phyloP scores from a whole-genome alignment of 1,140 invertebrate species.

The Dysdera silvatica region DNA sequence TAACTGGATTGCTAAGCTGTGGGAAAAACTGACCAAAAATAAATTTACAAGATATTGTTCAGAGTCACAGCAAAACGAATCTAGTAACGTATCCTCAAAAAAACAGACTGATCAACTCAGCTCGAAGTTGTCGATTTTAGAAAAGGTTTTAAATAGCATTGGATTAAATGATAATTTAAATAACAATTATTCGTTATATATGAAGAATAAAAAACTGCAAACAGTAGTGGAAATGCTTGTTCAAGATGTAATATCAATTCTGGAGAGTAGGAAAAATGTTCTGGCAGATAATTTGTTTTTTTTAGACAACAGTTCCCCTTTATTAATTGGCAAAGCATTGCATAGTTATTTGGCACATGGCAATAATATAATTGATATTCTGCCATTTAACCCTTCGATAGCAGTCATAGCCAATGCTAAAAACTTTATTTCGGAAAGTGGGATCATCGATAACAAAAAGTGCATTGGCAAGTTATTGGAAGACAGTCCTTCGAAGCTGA shows the following conservation, averaged over 20 bases:
- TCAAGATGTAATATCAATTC: not conserved
- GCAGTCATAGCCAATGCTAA: not conserved
- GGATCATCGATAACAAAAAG: conserved; percentile 2
- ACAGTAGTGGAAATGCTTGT: not conserved
- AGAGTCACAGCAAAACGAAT: too few relatives aligned
- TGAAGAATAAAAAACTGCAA: not conserved
- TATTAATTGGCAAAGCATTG: not conserved
- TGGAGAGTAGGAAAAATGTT: not conserved
- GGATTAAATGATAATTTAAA: too few relatives aligned
- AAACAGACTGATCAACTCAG: too few relatives aligned
- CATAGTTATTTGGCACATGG: conserved; percentile 7
- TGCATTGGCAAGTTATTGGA: not conserved
- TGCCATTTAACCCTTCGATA: not conserved
- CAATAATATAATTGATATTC: not conserved
- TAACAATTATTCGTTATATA: too few relatives aligned
- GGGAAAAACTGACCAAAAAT: too few relatives aligned
- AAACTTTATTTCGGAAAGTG: conserved; percentile 21
- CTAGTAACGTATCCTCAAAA: too few relatives aligned
- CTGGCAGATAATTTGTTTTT: not conserved
- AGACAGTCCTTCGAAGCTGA: not conserved
- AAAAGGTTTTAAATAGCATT: too few relatives aligned
- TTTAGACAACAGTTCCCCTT: not conserved
- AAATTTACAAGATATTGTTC: too few relatives aligned
- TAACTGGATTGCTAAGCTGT: too few relatives aligned
- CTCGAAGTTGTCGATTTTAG: too few relatives aligned